Evolutionary conservation across 2,113 vertebrate genomes (phyloP), one percentile per base, ranked within the genome.

Genomic region (Rhadina sibilatrix): DNA sequence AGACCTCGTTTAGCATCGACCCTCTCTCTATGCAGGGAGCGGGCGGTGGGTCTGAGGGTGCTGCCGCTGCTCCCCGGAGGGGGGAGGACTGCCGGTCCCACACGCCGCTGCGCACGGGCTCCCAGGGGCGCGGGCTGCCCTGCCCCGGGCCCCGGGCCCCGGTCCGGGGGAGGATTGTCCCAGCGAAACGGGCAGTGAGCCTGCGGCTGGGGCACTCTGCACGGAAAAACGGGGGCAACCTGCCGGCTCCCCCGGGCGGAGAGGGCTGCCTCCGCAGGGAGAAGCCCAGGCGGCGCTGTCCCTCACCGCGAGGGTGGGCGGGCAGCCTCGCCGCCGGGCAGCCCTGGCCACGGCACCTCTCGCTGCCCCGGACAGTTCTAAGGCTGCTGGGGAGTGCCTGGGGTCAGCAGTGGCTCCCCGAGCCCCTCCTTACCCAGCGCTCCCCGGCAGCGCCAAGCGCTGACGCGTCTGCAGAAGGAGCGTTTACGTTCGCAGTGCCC

Each of bases 151-250:
- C 37, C 37, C 37, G 37, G 15, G 38, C 10, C 18, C 33, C 11
- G 16, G n/a, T n/a, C n/a, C n/a, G n/a, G n/a, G 27, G 47, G 22
- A 50, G 52, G 15, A 19, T 4, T 31, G 25, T 49, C 11, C 24
- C n/a, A 7, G 49, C 20, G 23, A 37, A n/a, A 27, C 1, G 12
- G 10, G 46, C 40, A 13, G 20, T 0, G 27, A 42, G 1, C 28
- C 60, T 5, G 42, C 28, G 46, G 31, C 57, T 14, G 52, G 23
- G 53, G 59, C 15, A 3, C 40, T 38, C 46, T 13, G 42, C 72
- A 33, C 31, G 17, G 14, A 19, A 30, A 28, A 54, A 31, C 0
- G 25, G 35, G 15, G 3, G 7, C 46, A 53, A 1, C 14, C 60
- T 10, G 11, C 57, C 31, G 18, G 19, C 8, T 40, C 7, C 35